phyloP scores from a whole-genome alignment of 2,113 vertebrate species.

The Callopanchax toddi region DNA sequence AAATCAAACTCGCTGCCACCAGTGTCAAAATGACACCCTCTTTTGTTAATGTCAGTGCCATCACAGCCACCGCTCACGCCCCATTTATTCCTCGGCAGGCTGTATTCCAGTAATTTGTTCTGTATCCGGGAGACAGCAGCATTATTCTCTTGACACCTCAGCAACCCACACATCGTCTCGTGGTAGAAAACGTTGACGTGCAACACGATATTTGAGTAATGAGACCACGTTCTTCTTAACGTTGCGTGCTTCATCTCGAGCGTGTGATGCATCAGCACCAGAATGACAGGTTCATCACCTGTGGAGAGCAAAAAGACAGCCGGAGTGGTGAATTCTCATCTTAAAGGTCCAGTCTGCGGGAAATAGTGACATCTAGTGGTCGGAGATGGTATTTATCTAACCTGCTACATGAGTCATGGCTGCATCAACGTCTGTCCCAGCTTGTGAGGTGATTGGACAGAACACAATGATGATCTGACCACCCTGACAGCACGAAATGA shows the following conservation, averaged over 20 bases:
- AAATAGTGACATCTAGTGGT: neutral
- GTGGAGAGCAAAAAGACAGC: conserved; percentile 10
- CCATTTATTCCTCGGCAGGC: neutral
- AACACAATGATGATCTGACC: conserved; percentile 40
- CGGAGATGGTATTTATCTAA: neutral
- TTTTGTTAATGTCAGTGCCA: neutral
- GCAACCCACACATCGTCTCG: conserved; percentile 16
- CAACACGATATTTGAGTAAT: neutral
- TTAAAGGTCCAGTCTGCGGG: neutral
- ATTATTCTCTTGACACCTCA: conserved; percentile 23
- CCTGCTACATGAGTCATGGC: conserved; percentile 20
- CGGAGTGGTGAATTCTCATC: too few species aligned
- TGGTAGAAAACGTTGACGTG: conserved; percentile 46
- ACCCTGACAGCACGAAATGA: neutral
- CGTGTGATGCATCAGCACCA: conserved; percentile 52
- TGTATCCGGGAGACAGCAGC: neutral
- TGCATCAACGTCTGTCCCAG: conserved; percentile 2
- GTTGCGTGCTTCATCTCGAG: fast-evolving
- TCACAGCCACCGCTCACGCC: neutral
- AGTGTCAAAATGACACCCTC: neutral
- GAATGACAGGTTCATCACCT: conserved; percentile 49
- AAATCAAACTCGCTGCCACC: conserved; percentile 1
- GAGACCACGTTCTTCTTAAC: fast-evolving
- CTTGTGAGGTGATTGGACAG: conserved; percentile 42
- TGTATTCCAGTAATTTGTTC: neutral